Conservation (phyloP, 2,113 vertebrate genomes). For the Ailurus styani region DNA sequence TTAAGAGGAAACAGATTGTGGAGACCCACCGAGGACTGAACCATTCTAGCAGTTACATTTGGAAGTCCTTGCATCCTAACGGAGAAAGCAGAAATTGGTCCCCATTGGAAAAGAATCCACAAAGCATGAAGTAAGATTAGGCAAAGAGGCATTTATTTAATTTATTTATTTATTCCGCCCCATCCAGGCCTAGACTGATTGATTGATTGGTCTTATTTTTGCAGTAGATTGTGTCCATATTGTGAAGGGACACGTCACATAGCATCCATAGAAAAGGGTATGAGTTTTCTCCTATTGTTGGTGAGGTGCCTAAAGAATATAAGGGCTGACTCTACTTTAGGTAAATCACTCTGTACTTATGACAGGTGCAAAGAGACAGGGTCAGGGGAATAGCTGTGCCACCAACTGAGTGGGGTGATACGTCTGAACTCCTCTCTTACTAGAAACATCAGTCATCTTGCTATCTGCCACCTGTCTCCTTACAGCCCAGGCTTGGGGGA, state of each 20-base stretch:
- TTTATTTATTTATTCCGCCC: no score
- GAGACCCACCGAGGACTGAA: neutral
- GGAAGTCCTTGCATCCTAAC: neutral
- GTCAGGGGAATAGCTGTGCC: neutral
- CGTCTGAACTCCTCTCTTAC: neutral
- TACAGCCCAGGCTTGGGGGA: neutral
- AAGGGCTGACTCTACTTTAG: neutral
- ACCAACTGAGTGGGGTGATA: no score
- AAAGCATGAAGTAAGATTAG: neutral
- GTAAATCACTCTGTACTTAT: neutral
- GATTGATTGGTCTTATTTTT: no score
- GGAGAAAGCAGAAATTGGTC: neutral
- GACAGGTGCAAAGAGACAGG: neutral
- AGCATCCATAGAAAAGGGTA: neutral
- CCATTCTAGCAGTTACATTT: neutral
- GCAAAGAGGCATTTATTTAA: neutral
- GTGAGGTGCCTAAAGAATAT: neutral
- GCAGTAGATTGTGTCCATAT: neutral
- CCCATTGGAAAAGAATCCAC: neutral
- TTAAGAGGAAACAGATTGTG: neutral
- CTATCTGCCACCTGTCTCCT: neutral
- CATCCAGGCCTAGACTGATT: no score
- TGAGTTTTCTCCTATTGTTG: neutral
- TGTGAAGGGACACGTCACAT: neutral
- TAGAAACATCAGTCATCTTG: neutral